Base-by-base conservation (phyloP, 1,140 invertebrate species). In the Schlechtendalia chinensis region DNA sequence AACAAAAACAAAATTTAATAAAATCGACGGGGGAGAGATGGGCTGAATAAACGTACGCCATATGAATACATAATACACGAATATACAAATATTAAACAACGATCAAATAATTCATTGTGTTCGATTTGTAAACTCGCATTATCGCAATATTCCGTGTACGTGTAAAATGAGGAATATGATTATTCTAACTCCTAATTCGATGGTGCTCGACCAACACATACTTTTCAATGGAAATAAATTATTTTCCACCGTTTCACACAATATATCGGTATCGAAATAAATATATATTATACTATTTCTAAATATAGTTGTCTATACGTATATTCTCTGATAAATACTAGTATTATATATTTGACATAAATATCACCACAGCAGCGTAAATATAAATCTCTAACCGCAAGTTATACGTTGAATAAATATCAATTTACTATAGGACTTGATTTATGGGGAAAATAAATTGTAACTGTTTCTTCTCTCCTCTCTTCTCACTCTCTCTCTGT, bases 201-300 rank as follows among this genome's bases (percentile, higher is more conserved):
- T 29, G 63, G 32, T 32, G 61, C 32, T n/a, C 32, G n/a, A 39
- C 8, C 8, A 39, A 39, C 32, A 8, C 8, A 8, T 8, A 8
- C 32, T 39, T 39, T 67, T 3, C 11, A n/a, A 39, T 67, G n/a
- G n/a, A 67, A 67, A 67, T 67, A 29, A 39, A 67, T 67, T 39
- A n/a, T 45, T n/a, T 67, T 39, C 32, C 63, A 45, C 10, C 11
- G 32, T 8, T 8, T 0, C 63, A 10, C 63, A 22, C 19, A 39
- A 12, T 39, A 67, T 39, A 65, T 65, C 19, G 29, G 19, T 19
- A 1, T 5, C 29, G 16, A 19, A 63, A 63, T 39, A 10, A 54
- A 39, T 63, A 16, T 4, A 27, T 6, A 61, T 61, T 59, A 27
- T 27, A 19, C 27, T 11, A 32, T 11, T 8, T 0, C 8, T 10